phyloP scores from a whole-genome alignment of 1,140 invertebrate genomes.

The Zaprionus ghesquierei region DNA sequence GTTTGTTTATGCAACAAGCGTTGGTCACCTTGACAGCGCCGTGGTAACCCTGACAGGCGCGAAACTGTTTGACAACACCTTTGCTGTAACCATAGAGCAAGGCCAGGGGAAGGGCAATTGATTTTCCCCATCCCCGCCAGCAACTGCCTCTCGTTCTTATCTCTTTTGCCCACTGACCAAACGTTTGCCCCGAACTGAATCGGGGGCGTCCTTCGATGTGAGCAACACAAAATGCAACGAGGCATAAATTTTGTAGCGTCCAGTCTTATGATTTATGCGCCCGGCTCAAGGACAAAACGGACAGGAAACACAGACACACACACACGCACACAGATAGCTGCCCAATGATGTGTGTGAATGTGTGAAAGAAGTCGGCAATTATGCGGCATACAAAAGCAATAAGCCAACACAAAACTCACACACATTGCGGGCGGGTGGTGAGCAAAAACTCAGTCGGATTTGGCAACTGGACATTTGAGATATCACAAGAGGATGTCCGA shows the following conservation, averaged over 20 bases:
- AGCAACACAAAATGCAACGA: slow-evolving; percentile 61
- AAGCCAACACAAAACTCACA: slow-evolving; percentile 77
- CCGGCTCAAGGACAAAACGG: slow-evolving; percentile 64
- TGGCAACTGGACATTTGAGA: slow-evolving; percentile 72
- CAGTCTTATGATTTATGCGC: slow-evolving; percentile 64
- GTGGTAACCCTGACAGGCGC: slow-evolving; percentile 39
- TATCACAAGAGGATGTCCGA: slow-evolving; percentile 50
- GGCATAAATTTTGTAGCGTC: slow-evolving; percentile 65
- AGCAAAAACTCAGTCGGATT: slow-evolving; percentile 34
- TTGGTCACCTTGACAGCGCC: slow-evolving; percentile 53
- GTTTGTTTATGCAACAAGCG: slow-evolving; percentile 37
- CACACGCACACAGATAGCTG: slow-evolving; percentile 12
- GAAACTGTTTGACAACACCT: slow-evolving; percentile 43
- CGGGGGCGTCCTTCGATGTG: slow-evolving; percentile 1
- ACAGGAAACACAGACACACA: slow-evolving; percentile 27
- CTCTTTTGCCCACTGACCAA: slow-evolving; percentile 58
- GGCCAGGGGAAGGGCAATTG: background rate
- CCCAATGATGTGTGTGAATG: slow-evolving; percentile 58
- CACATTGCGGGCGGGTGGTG: slow-evolving; percentile 58
- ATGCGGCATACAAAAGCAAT: slow-evolving; percentile 79
- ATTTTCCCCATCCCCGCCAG: background rate
- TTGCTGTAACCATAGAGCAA: slow-evolving; percentile 21
- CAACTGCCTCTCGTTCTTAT: slow-evolving; percentile 44
- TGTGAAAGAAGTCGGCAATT: slow-evolving; percentile 76
- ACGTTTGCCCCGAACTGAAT: slow-evolving; percentile 23